Percentiles rank a stretch among this genome's conserved stretches.
These are phyloP conservation scores for Zaprionus bogoriensis DNA, from an alignment of 2,888 invertebrate genomes.

Conservation along the genomic window DNA sequence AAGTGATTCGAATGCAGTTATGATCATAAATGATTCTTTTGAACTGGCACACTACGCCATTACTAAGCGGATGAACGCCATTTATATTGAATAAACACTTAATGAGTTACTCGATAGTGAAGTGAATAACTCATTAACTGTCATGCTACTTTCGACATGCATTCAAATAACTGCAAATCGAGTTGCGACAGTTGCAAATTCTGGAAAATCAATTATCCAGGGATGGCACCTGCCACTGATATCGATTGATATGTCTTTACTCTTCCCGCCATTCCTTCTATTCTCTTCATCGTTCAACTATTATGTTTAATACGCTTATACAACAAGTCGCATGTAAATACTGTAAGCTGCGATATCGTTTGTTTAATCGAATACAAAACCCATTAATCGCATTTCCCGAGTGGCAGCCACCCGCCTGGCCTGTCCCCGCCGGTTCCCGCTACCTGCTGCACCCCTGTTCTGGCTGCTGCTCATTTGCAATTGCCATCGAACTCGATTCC, in stretches of 20 bases:
- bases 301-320: background rate
- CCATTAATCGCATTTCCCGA: conserved; percentile 45
- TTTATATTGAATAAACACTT: too few species aligned
- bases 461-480: conserved; percentile 47
- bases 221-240: too few species aligned
- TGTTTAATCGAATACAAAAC: conserved; percentile 16
- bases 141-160: too few species aligned
- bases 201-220: too few species aligned
- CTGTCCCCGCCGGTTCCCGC: background rate
- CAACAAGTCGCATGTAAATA: conserved; percentile 9
- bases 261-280: background rate
- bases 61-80: too few species aligned
- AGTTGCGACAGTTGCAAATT: too few species aligned
- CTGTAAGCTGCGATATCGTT: conserved; percentile 19
- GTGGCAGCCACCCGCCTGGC: conserved; percentile 4
- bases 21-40: too few species aligned
- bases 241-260: background rate
- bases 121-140: too few species aligned
- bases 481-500: conserved; percentile 39
- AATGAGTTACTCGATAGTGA: too few species aligned
- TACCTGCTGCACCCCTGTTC: background rate
- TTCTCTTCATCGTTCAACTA: background rate
- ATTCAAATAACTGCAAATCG: too few species aligned
- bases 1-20: too few species aligned
- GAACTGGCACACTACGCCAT: too few species aligned